phyloP scores from a whole-genome alignment of 1,140 invertebrate genomes.

The Drosophila burlai region DNA sequence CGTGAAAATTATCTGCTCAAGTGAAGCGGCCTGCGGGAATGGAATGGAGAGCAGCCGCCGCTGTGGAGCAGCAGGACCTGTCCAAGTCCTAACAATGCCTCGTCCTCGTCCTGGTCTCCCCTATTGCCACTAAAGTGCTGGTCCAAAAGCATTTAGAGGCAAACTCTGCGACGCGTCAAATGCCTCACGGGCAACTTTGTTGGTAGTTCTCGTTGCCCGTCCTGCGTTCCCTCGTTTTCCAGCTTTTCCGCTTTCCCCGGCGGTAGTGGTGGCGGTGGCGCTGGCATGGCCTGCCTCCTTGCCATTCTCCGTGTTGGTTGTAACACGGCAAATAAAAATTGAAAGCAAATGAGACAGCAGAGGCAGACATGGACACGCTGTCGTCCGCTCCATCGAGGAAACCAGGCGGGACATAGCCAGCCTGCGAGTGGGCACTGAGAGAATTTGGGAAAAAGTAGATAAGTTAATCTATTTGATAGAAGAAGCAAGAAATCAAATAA shows the following conservation, averaged over 20 bases:
- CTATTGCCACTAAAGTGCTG: constrained; percentile 28
- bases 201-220: constrained; percentile 26
- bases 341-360: constrained; percentile 82
- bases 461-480: too few species aligned
- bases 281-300: neutral
- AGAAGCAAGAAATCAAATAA: too few species aligned
- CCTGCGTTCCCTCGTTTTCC: neutral
- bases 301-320: constrained; percentile 54
- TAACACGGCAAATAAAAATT: constrained; percentile 82
- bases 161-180: constrained; percentile 73
- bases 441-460: neutral
- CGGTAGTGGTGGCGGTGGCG: neutral
- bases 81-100: constrained; percentile 57
- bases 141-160: constrained; percentile 64
- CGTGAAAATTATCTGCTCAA: constrained; percentile 81
- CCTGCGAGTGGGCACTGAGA: constrained; percentile 3
- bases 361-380: constrained; percentile 66
- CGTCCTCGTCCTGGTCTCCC: constrained; percentile 28
- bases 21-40: constrained; percentile 38
- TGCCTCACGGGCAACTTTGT: constrained; percentile 80
- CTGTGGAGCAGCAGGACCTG: constrained; percentile 33
- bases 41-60: constrained; percentile 10
- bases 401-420: constrained; percentile 22
- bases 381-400: constrained; percentile 57
- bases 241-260: constrained; percentile 12